Base-by-base conservation (phyloP, 2,113 vertebrate species). In the Hassar affinis region DNA sequence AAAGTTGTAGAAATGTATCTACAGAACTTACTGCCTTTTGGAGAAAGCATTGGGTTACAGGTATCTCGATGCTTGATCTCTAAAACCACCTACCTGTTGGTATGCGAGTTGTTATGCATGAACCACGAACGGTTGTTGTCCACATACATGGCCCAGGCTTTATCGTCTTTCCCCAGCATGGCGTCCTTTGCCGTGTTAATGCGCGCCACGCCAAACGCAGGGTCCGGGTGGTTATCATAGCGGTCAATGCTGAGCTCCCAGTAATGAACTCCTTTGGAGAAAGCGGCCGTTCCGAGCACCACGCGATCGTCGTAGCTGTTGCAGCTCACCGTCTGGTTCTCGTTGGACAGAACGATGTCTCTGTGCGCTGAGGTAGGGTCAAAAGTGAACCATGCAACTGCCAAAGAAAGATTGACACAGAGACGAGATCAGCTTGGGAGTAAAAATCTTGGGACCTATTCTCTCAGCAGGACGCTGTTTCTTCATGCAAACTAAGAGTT, bases 41-140 rank as follows among this genome's bases (percentile, higher is more conserved):
- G 35, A 17, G 25, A 49, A 27, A 74, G 2, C 69, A 27, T 8
- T 75, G 17, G 27, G 25, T 33, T 17, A 54, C 4, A 35, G 51
- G 27, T 33, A 49, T 35, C 17, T 76, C 3, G 3, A 49, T 4
- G 47, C 47, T 30, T 17, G 8, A 51, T n/a, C 17, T n/a, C 25
- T 1, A n/a, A n/a, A 62, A 8, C 54, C 42, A 20, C 93, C 74
- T 88, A 98, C 98, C 98, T 95, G 90, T 95, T 98, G 88, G 98
- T 99, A 91, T 99, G 98, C 7, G 97, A 99, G 92, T 99, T 99
- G 93, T 96, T 97, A 85, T 99, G 98, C 97, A 99, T 99, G 93
- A 99, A 99, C 98, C 98, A 99, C 91, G 97, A 98, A 90, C 98
- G 97, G 91, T 99, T 98, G 95, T 97, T 99, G 94, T 99, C 98